phyloP scores from a whole-genome alignment of 2,888 invertebrate genomes.

The Spisula subtruncata region DNA sequence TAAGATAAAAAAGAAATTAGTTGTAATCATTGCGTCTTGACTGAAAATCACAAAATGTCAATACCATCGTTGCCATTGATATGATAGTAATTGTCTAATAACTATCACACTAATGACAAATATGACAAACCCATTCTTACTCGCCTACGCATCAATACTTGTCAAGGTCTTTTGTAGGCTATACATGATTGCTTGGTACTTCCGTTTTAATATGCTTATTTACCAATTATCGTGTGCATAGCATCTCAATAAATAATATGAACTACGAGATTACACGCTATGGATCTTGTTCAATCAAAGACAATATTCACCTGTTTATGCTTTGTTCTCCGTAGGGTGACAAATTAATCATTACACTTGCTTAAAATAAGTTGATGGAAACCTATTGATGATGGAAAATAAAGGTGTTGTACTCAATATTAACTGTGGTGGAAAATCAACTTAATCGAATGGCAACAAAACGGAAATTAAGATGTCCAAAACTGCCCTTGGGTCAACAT shows the following conservation, averaged over 20 bases:
- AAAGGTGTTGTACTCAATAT: neutral
- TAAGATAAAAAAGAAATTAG: too few relatives aligned
- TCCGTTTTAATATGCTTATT: neutral
- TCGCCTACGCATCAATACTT: neutral
- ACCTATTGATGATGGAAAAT: neutral
- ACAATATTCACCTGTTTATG: neutral
- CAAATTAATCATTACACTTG: neutral
- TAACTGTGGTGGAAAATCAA: neutral
- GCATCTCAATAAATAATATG: neutral
- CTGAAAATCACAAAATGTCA: neutral
- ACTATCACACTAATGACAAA: neutral
- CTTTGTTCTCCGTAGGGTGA: neutral
- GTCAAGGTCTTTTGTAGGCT: neutral
- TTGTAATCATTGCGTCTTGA: too few relatives aligned
- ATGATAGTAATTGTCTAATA: neutral
- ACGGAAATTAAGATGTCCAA: neutral
- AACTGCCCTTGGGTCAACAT: neutral
- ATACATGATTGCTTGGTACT: neutral
- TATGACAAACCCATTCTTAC: neutral
- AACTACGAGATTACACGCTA: neutral
- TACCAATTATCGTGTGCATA: neutral
- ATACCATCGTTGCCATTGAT: neutral
- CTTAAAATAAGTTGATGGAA: neutral
- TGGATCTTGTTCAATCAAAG: neutral
- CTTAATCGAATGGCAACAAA: neutral